These are phyloP conservation scores for Rhynchophorus ferrugineus DNA, from an alignment of 1,140 invertebrate species.

Conservation along the genomic window DNA sequence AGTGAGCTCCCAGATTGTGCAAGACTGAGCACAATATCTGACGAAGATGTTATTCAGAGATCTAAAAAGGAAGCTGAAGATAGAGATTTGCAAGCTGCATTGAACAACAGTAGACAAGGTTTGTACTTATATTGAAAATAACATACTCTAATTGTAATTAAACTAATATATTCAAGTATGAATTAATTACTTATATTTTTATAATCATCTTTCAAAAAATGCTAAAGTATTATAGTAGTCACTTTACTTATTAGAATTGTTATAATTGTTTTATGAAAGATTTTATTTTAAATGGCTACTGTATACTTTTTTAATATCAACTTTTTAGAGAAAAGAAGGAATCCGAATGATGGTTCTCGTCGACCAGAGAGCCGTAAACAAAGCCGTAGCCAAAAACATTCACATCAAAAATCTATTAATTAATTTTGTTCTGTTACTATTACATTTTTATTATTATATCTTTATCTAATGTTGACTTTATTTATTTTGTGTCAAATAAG, in stretches of 20 bases:
- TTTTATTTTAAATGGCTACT: no score
- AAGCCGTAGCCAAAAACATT: slow-evolving; percentile 9
- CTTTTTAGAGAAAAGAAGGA: slow-evolving; percentile 15
- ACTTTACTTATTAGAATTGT: no score
- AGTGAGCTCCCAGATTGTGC: slow-evolving; percentile 64
- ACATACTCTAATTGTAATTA: background rate
- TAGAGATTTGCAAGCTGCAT: slow-evolving; percentile 52
- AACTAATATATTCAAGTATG: slow-evolving; percentile 1
- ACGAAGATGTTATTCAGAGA: slow-evolving; percentile 42
- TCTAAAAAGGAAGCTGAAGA: slow-evolving; percentile 52
- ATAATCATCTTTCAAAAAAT: no score
- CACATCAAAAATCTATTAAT: slow-evolving; percentile 6
- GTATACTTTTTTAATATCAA: no score
- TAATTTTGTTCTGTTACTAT: no score
- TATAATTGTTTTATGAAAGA: no score
- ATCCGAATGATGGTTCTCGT: slow-evolving; percentile 6
- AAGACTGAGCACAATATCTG: slow-evolving; percentile 33
- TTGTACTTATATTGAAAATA: slow-evolving; percentile 10
- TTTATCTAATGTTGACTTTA: no score
- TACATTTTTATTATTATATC: no score
- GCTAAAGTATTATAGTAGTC: no score
- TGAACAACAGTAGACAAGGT: slow-evolving; percentile 47
- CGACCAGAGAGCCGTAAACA: slow-evolving; percentile 10
- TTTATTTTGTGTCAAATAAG: no score
- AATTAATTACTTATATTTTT: no score